Conservation (phyloP, 2,888 invertebrate species). For the Polymixis lichenea region DNA sequence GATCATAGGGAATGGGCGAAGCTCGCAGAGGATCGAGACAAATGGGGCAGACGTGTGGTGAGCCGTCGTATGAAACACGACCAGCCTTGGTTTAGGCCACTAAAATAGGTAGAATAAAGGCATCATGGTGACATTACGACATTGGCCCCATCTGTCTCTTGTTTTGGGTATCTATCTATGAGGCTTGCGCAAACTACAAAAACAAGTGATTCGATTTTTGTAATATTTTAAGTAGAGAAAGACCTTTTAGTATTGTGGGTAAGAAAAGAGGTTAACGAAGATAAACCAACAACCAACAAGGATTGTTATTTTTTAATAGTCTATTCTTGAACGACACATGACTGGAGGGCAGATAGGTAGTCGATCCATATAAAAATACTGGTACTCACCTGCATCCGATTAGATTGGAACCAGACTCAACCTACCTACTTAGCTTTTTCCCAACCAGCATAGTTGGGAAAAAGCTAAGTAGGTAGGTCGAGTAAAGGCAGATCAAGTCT, state of each 20-base stretch:
- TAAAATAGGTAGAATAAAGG: slow-evolving; percentile 28
- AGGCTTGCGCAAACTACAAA: background rate
- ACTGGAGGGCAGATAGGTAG: too few species aligned
- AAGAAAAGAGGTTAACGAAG: background rate
- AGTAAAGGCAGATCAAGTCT: too few species aligned
- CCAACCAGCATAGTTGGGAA: too few species aligned
- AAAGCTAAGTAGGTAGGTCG: too few species aligned
- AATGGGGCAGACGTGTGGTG: slow-evolving; percentile 60
- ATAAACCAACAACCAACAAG: background rate
- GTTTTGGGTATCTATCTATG: background rate
- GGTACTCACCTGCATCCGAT: too few species aligned
- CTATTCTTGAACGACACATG: background rate
- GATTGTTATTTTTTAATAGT: too few species aligned
- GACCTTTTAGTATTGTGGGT: too few species aligned
- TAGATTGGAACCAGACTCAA: too few species aligned
- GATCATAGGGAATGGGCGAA: slow-evolving; percentile 60
- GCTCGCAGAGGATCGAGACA: slow-evolving; percentile 61
- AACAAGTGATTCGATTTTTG: background rate
- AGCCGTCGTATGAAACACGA: slow-evolving; percentile 59
- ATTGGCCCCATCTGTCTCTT: slow-evolving; percentile 3
- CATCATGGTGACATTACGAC: slow-evolving; percentile 18
- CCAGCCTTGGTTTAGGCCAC: slow-evolving; percentile 32
- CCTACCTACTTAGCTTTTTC: too few species aligned
- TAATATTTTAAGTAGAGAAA: background rate
- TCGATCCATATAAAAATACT: too few species aligned